These are phyloP conservation scores for Astyanax mexicanus DNA, from an alignment of 2,797 vertebrate species.

Conservation along the genomic window DNA sequence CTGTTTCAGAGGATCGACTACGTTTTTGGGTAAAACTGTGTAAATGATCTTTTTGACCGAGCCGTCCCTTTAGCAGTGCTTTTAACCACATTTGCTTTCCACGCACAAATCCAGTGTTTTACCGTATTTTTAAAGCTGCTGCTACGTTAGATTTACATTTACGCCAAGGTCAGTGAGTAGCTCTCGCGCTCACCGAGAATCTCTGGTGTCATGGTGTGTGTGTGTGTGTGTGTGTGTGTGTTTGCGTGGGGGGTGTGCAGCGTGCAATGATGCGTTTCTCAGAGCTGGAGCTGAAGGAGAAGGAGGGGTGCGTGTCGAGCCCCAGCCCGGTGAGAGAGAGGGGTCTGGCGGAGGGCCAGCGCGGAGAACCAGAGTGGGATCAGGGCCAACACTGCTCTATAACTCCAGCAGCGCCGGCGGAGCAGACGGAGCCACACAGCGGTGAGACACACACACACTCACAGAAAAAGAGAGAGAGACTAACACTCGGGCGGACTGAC, in stretches of 20 bases:
- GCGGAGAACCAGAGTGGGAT: conserved; percentile 79
- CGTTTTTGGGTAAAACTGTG: not conserved
- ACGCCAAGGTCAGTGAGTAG: not conserved
- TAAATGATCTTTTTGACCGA: not conserved
- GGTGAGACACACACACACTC: conserved; percentile 60
- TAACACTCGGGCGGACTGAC: not conserved
- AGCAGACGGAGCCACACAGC: conserved; percentile 67
- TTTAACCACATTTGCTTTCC: conserved; percentile 17
- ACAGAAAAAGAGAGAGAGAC: conserved; percentile 7
- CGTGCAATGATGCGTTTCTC: conserved; percentile 99
- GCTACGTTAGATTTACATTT: not conserved
- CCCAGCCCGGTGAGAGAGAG: conserved; percentile 73
- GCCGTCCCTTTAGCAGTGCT: not conserved
- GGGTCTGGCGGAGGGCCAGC: conserved; percentile 79
- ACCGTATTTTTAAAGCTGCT: not conserved
- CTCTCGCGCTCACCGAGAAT: conserved; percentile 1
- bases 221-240: conserved; percentile 64
- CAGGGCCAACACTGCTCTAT: conserved; percentile 77
- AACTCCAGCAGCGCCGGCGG: conserved; percentile 66
- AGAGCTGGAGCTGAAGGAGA: conserved; percentile 99
- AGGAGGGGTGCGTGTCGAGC: conserved; percentile 86
- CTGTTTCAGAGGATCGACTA: not conserved
- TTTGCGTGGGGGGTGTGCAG: conserved; percentile 84
- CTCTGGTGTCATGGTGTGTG: conserved; percentile 72
- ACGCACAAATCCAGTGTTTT: conserved; percentile 10